Evolutionary conservation across 2,888 invertebrate species (phyloP).

Genomic region (Synergus umbraculus): DNA sequence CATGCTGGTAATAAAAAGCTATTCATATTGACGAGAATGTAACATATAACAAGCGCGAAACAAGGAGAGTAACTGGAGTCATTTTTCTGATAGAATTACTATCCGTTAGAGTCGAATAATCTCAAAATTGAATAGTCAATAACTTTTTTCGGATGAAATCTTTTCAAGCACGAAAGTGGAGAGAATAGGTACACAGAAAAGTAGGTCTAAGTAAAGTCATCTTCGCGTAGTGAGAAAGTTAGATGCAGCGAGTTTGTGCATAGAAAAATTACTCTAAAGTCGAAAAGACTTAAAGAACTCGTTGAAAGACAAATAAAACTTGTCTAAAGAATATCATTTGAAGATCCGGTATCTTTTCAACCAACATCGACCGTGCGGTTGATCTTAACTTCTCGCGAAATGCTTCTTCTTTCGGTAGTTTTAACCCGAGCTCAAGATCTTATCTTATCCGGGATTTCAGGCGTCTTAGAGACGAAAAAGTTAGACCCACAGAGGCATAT

Average conservation of each 20-base stretch:
- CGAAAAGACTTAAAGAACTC: conserved; percentile 26
- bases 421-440: conserved; percentile 20
- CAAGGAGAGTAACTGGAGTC: neutral
- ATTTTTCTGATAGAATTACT: neutral
- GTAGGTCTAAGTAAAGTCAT: conserved; percentile 9
- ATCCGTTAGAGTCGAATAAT: too few species aligned
- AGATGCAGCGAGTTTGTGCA: conserved; percentile 5
- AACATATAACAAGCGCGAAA: neutral
- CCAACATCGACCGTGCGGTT: conserved; percentile 28
- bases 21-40: neutral
- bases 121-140: neutral
- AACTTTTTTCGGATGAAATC: neutral
- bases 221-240: conserved; percentile 44
- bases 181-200: neutral
- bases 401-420: conserved; percentile 38
- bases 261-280: conserved; percentile 35
- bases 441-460: conserved; percentile 18
- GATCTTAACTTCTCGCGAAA: conserved; percentile 39
- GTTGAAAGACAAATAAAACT: conserved; percentile 41
- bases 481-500: conserved; percentile 41
- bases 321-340: conserved; percentile 37
- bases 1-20: neutral
- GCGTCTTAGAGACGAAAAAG: conserved; percentile 11
- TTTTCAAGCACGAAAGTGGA: neutral
- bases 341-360: conserved; percentile 34